These are phyloP conservation scores for Thalassarche chlororhynchos DNA, from an alignment of 2,113 vertebrate genomes.

Conservation along the genomic window DNA sequence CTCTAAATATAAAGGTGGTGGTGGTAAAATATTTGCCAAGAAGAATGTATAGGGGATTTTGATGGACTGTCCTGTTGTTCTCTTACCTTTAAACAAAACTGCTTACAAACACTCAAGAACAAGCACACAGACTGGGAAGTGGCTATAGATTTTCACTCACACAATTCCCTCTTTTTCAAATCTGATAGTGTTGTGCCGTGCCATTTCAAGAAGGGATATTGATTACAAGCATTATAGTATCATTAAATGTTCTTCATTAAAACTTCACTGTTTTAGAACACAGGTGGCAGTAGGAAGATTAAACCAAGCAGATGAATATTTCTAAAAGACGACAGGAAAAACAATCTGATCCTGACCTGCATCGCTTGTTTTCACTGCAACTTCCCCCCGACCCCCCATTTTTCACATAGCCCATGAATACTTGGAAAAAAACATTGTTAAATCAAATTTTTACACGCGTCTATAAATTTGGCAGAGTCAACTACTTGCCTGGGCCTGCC, in stretches of 20 bases:
- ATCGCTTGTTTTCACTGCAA: neutral
- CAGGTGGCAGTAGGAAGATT: neutral
- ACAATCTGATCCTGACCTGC: neutral
- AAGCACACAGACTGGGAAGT: neutral
- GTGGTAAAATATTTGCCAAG: neutral
- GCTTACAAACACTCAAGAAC: neutral
- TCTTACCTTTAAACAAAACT: neutral
- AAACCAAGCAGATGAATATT: neutral
- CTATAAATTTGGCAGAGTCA: neutral
- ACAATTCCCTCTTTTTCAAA: neutral
- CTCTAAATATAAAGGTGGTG: neutral
- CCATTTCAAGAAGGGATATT: neutral
- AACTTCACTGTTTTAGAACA: neutral
- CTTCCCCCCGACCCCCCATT: neutral
- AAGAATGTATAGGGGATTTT: neutral
- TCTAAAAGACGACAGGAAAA: neutral
- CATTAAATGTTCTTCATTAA: neutral
- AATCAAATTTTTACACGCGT: neutral
- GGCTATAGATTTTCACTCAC: neutral
- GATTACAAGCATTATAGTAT: neutral
- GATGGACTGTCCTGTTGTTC: neutral
- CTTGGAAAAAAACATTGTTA: neutral
- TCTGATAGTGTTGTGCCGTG: neutral
- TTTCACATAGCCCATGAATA: neutral
- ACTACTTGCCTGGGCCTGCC: neutral